Conservation (phyloP, 2,888 invertebrate genomes). For the Mesopsocus fuscifrons region DNA sequence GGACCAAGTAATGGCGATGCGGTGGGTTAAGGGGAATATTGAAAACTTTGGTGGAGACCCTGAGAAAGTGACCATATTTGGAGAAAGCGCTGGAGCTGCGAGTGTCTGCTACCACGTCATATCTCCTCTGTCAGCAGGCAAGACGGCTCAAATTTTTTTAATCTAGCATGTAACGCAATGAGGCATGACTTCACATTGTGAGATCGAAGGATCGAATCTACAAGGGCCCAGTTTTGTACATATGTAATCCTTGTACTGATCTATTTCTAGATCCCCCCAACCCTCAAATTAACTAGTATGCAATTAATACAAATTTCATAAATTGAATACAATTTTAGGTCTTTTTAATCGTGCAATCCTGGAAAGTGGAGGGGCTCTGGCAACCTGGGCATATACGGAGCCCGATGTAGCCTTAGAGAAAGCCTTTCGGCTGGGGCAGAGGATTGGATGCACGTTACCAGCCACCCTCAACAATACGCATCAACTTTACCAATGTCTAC, state of each 20-base stretch:
- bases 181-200: too few relatives aligned
- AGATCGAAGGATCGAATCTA: too few relatives aligned
- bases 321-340: too few relatives aligned
- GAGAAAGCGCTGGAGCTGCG: slow-evolving; percentile 15
- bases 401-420: slow-evolving; percentile 10
- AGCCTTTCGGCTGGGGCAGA: slow-evolving; percentile 6
- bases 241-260: too few relatives aligned
- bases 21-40: slow-evolving; percentile 15
- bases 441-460: neutral
- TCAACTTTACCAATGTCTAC: neutral
- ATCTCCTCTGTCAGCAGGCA: slow-evolving; percentile 13
- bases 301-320: too few relatives aligned
- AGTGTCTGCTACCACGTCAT: slow-evolving; percentile 14
- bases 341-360: slow-evolving; percentile 13
- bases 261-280: neutral
- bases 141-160: too few relatives aligned
- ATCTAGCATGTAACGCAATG: too few relatives aligned
- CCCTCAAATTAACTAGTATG: too few relatives aligned
- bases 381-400: slow-evolving; percentile 11
- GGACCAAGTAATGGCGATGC: slow-evolving; percentile 13
- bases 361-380: slow-evolving; percentile 14
- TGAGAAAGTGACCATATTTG: slow-evolving; percentile 13
- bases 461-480: neutral
- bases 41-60: slow-evolving; percentile 15
- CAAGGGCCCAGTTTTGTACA: too few relatives aligned